These are phyloP conservation scores for Lontra canadensis DNA, from an alignment of 2,113 vertebrate species.

Conservation along the genomic window DNA sequence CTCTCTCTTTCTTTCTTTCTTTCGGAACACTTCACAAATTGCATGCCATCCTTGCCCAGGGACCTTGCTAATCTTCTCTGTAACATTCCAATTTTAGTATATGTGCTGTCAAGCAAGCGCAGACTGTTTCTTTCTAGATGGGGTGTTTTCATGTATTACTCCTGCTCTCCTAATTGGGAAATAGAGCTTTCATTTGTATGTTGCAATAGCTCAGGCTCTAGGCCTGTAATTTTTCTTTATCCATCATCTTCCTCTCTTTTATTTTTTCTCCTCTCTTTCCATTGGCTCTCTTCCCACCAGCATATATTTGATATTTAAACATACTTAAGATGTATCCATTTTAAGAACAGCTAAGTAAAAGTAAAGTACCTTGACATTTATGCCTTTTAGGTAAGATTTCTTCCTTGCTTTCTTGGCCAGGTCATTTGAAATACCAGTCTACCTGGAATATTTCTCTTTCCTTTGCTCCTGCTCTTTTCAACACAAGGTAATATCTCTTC, in stretches of 20 bases:
- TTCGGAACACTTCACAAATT: neutral
- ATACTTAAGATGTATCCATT: neutral
- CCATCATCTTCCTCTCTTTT: neutral
- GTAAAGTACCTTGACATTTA: neutral
- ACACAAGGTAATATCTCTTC: neutral
- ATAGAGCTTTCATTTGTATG: neutral
- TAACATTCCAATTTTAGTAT: neutral
- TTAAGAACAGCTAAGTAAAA: neutral
- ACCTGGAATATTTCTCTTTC: neutral
- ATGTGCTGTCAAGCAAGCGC: neutral
- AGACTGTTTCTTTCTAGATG: neutral
- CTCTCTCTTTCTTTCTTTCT: neutral
- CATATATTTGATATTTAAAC: neutral
- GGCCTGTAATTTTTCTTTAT: neutral
- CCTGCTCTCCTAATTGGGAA: neutral
- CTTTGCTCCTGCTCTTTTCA: neutral
- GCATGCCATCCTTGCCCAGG: neutral
- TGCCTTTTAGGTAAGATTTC: neutral
- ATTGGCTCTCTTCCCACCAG: neutral
- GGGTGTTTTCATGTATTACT: neutral
- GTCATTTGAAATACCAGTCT: neutral
- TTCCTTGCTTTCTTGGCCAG: neutral
- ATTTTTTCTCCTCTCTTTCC: neutral
- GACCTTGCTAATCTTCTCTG: no score
- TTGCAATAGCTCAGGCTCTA: neutral